phyloP scores from a whole-genome alignment of 2,888 invertebrate genomes.

The Thymelicus lineola region DNA sequence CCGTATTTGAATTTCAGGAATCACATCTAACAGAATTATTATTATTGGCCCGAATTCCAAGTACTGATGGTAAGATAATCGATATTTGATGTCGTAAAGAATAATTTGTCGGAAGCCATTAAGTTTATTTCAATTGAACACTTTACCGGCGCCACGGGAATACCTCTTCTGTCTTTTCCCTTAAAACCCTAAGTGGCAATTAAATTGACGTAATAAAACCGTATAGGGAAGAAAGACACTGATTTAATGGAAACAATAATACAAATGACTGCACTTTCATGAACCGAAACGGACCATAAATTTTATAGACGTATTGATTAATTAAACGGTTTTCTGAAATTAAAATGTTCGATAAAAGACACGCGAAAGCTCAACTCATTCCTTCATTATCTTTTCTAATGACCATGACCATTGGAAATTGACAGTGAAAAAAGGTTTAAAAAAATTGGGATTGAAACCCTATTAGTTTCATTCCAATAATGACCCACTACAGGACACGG shows the following conservation, averaged over 20 bases:
- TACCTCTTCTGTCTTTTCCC: slow-evolving; percentile 24
- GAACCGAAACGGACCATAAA: slow-evolving; percentile 23
- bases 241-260: slow-evolving; percentile 29
- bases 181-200: slow-evolving; percentile 28
- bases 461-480: too few relatives aligned
- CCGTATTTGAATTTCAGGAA: slow-evolving; percentile 1
- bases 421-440: too few relatives aligned
- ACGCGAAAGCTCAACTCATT: not conserved
- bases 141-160: slow-evolving; percentile 24
- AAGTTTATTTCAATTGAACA: slow-evolving; percentile 37
- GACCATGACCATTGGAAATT: too few relatives aligned
- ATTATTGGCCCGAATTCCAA: not conserved
- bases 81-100: slow-evolving; percentile 21
- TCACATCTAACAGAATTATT: slow-evolving; percentile 4
- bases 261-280: slow-evolving; percentile 16
- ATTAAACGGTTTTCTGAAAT: slow-evolving; percentile 11
- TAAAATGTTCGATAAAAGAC: not conserved
- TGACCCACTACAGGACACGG: too few relatives aligned
- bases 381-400: too few relatives aligned
- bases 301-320: slow-evolving; percentile 25
- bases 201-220: slow-evolving; percentile 28
- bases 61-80: slow-evolving; percentile 9
- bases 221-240: slow-evolving; percentile 28
- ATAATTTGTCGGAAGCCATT: slow-evolving; percentile 28
- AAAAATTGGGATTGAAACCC: too few relatives aligned